phyloP scores from a whole-genome alignment of 2,888 invertebrate genomes.

The Agonum fuliginosum region DNA sequence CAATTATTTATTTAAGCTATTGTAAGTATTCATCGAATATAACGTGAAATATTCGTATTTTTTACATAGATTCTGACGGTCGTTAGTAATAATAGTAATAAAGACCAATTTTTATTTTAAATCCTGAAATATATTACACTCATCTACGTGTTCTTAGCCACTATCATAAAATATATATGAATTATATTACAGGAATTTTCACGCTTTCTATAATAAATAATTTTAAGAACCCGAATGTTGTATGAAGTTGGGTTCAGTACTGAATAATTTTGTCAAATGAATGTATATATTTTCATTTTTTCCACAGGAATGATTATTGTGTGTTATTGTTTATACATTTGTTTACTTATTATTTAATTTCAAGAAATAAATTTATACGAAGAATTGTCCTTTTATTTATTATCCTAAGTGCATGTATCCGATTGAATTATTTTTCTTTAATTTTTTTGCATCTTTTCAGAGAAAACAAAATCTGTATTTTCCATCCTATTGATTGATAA shows the following conservation, averaged over 20 bases:
- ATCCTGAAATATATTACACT: background rate
- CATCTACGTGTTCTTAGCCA: too few relatives aligned
- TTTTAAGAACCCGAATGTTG: conserved; percentile 13
- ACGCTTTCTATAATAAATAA: conserved; percentile 15
- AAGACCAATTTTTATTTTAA: too few relatives aligned
- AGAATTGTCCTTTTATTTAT: background rate
- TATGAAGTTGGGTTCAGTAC: conserved; percentile 22
- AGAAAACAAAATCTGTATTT: background rate
- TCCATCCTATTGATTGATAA: background rate
- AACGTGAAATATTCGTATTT: too few relatives aligned
- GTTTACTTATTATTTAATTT: conserved; percentile 46
- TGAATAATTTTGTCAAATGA: conserved; percentile 27
- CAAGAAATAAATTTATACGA: conserved; percentile 50
- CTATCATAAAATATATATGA: too few relatives aligned
- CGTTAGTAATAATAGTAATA: too few relatives aligned
- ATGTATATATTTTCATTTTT: conserved; percentile 53
- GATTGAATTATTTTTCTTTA: background rate
- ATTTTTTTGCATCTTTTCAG: background rate
- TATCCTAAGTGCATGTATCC: background rate
- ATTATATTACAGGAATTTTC: conserved; percentile 15
- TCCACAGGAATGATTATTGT: conserved; percentile 52
- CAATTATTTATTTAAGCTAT: too few relatives aligned
- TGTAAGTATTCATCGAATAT: too few relatives aligned
- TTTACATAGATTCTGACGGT: too few relatives aligned
- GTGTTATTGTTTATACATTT: conserved; percentile 58